Evolutionary conservation across 2,888 invertebrate genomes (phyloP).

Genomic region (Callosobruchus maculatus): DNA sequence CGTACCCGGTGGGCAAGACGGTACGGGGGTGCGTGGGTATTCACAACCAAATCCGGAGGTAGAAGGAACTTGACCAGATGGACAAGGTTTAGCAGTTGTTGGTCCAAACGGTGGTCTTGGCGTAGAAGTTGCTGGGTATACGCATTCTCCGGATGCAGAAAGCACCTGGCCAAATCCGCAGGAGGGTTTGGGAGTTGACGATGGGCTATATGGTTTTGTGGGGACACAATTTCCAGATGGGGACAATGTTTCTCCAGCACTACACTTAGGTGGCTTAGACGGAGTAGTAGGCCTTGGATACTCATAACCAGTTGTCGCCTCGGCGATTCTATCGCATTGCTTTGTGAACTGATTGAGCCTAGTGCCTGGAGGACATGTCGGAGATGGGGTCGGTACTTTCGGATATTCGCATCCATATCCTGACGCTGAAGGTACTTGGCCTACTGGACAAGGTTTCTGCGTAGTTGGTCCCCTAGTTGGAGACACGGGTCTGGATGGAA

Average conservation of each 20-base stretch:
- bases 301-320: conserved; percentile 14
- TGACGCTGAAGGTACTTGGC: conserved; percentile 7
- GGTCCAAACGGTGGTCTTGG: conserved; percentile 15
- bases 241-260: conserved; percentile 21
- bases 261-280: conserved; percentile 10
- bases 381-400: background rate
- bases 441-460: conserved; percentile 6
- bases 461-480: background rate
- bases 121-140: conserved; percentile 9
- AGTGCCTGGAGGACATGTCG: background rate
- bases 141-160: conserved; percentile 19
- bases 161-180: conserved; percentile 14
- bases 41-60: conserved; percentile 15
- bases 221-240: conserved; percentile 12
- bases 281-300: conserved; percentile 16
- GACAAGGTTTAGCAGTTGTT: conserved; percentile 28
- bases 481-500: background rate
- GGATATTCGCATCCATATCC: conserved; percentile 7
- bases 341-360: background rate
- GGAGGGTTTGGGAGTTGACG: conserved; percentile 16
- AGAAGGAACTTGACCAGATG: conserved; percentile 41
- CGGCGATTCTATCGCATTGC: background rate
- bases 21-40: conserved; percentile 11
- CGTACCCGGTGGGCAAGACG: conserved; percentile 9
- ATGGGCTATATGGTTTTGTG: background rate